A percentile compares a stretch with the other conserved stretches of the same genome.
These are phyloP conservation scores for Limulus polyphemus DNA, from an alignment of 2,888 invertebrate genomes.

Conservation along the genomic window DNA sequence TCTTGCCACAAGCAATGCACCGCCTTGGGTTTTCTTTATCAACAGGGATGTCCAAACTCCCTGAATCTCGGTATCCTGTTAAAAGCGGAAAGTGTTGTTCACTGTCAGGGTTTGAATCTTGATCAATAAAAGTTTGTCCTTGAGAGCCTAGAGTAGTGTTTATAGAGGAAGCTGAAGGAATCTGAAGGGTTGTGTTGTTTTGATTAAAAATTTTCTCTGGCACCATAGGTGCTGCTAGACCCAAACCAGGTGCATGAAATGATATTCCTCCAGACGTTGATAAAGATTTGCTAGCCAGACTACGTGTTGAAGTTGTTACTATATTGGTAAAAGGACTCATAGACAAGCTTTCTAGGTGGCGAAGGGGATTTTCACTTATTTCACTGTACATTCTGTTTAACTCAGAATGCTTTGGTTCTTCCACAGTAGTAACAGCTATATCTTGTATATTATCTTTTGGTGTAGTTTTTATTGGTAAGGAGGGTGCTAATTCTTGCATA, in stretches of 20 bases:
- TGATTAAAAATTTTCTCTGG: too few relatives aligned
- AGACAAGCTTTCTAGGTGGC: conserved; percentile 64
- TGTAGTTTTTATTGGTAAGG: neutral
- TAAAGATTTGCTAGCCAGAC: conserved; percentile 10
- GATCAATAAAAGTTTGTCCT: conserved; percentile 38
- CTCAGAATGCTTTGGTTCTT: neutral
- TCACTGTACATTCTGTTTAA: too few relatives aligned
- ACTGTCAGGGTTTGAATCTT: conserved; percentile 4
- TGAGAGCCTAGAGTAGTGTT: conserved; percentile 7
- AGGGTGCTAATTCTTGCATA: conserved; percentile 5
- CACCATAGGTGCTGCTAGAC: conserved; percentile 38
- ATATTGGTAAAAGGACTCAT: conserved; percentile 43
- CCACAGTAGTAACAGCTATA: neutral
- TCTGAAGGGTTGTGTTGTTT: too few relatives aligned
- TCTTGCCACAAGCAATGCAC: conserved; percentile 82
- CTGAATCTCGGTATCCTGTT: conserved; percentile 28
- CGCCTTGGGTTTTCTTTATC: conserved; percentile 82
- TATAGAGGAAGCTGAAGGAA: conserved; percentile 28
- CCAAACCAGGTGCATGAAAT: conserved; percentile 35
- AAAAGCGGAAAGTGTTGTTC: conserved; percentile 27
- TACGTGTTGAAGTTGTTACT: too few relatives aligned
- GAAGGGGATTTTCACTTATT: conserved; percentile 48
- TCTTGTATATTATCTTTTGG: neutral
- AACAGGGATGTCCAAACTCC: conserved; percentile 58
- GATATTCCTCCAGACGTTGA: conserved; percentile 19